Conservation (phyloP, 2,888 invertebrate genomes). For the Apamea epomidion region DNA sequence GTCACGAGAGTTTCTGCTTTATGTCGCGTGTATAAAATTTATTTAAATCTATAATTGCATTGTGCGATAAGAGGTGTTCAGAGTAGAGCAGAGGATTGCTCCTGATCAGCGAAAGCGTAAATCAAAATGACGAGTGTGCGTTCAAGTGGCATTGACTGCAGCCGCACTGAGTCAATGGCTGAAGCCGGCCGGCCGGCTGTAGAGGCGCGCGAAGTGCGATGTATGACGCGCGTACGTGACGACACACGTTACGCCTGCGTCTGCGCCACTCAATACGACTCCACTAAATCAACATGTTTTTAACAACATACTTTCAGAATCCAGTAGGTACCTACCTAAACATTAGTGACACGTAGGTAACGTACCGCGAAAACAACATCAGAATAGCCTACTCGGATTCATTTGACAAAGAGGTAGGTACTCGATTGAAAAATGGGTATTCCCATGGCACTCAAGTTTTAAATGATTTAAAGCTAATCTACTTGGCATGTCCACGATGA, state of each 20-base stretch:
- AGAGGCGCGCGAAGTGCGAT: slow-evolving; percentile 59
- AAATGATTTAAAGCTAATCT: not conserved
- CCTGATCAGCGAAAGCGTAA: slow-evolving; percentile 54
- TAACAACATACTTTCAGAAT: slow-evolving; percentile 31
- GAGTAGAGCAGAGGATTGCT: slow-evolving; percentile 22
- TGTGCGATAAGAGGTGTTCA: not conserved
- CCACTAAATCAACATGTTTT: slow-evolving; percentile 49
- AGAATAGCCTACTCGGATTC: not conserved
- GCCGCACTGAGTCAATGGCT: slow-evolving; percentile 66
- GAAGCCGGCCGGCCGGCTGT: slow-evolving; percentile 61
- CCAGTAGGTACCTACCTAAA: slow-evolving; percentile 17
- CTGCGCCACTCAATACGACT: slow-evolving; percentile 44
- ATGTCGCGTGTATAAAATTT: not conserved
- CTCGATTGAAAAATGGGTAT: not conserved
- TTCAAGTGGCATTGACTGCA: slow-evolving; percentile 67
- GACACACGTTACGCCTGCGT: slow-evolving; percentile 58
- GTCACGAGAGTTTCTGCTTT: slow-evolving; percentile 21
- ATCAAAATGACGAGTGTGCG: slow-evolving; percentile 45
- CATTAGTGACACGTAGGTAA: slow-evolving; percentile 12
- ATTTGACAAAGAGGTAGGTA: not conserved
- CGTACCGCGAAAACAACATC: not conserved
- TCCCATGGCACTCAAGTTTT: not conserved
- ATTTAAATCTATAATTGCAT: slow-evolving; percentile 8
- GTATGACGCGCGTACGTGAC: slow-evolving; percentile 68
- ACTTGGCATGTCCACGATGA: slow-evolving; percentile 41